Evolutionary conservation across 2,888 invertebrate species (phyloP), one percentile per base, ranked within the genome.

Genomic region (Pocota personata): DNA sequence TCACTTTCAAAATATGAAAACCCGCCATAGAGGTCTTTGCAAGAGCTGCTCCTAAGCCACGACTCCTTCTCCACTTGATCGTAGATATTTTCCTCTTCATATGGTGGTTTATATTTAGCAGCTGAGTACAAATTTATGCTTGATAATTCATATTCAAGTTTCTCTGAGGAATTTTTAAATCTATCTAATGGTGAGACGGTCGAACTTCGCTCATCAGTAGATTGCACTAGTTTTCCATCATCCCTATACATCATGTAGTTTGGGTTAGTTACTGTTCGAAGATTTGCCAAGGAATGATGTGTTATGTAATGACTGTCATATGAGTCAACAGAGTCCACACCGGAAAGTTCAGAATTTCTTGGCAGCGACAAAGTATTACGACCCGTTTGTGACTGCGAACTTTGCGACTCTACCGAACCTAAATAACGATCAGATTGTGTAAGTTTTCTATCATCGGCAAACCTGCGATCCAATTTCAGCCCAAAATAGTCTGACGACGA

Each of bases 31-130:
- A 97, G 94, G 91, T 97, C 96, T 92, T 96, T 95, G 92, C 97
- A 97, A 90, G 96, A 96, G 89, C 96, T 95, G 91, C 96, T 96
- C 90, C 97, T 95, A 87, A 96, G 95, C 96, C 96, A 96, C 16
- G 92, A 90, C 52, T 92, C 92, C 57, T 92, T 92, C 67, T 91
- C 90, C 2, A 92, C 92, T 89, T 91, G 90, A 87, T 91, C 91
- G 83, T 91, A 91, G 40, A 91, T 91, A 52, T 91, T 92, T 79
- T 91, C 90, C 8, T 89, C 89, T 62, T 93, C 89, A 12, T 88
- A 89, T 2, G 89, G 89, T 40, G 90, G 90, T 2, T 90, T 90
- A 83, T 90, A 90, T 60, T 90, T 91, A 7, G 91, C 88, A 1
- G 92, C 91, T 30, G 94, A 94, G 91, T 94, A 94, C 88, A 94